These are phyloP conservation scores for Macheiramphus alcinus DNA, from an alignment of 2,113 vertebrate genomes.

Conservation along the genomic window DNA sequence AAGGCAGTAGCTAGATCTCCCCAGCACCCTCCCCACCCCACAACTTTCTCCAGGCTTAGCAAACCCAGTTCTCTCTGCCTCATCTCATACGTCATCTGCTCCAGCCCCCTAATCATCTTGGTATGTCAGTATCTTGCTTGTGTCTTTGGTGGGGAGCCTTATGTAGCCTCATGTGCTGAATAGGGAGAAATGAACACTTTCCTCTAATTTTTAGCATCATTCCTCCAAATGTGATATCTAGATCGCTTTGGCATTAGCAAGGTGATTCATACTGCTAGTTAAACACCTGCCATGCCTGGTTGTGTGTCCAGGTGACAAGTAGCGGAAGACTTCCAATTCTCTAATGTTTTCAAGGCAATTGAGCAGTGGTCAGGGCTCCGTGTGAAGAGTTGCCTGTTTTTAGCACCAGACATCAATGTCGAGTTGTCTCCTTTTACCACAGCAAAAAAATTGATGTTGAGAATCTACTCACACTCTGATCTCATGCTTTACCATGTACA, in stretches of 20 bases:
- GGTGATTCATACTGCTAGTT: neutral
- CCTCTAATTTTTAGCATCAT: neutral
- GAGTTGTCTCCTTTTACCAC: neutral
- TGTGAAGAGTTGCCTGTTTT: neutral
- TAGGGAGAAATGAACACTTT: neutral
- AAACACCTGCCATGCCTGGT: neutral
- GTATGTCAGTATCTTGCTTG: neutral
- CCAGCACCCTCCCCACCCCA: accelerated
- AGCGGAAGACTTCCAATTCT: neutral
- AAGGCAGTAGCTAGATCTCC: neutral
- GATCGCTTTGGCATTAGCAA: neutral
- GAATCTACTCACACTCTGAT: neutral
- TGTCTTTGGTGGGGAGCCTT: neutral
- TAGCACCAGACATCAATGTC: neutral
- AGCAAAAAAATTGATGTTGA: neutral
- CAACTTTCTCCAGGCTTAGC: neutral
- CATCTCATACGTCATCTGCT: neutral
- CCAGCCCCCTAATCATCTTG: neutral
- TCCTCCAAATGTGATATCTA: neutral
- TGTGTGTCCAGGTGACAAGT: neutral
- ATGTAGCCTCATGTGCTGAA: neutral
- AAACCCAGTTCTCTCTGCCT: neutral
- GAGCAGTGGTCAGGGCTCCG: neutral
- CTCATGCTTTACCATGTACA: neutral
- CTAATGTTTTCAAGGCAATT: neutral